Conservation (phyloP, 2,113 vertebrate genomes). For the Thinocorus orbignyianus region DNA sequence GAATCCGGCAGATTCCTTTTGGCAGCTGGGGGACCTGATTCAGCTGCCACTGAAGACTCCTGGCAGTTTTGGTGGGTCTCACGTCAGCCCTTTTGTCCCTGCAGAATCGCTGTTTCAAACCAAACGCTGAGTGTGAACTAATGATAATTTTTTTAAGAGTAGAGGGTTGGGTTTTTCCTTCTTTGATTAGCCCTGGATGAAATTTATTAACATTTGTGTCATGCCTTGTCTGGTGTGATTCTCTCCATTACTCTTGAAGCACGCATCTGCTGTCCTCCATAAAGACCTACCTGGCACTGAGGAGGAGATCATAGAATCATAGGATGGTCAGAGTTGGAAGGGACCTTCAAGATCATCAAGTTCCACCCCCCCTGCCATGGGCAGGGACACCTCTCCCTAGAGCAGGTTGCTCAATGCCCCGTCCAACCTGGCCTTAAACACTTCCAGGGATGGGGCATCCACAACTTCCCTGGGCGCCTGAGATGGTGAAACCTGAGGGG, state of each 20-base stretch:
- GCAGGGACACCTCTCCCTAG: too few relatives aligned
- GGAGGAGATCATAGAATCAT: too few relatives aligned
- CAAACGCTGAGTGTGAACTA: neutral
- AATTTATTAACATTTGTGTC: neutral
- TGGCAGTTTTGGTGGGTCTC: neutral
- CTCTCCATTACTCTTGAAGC: neutral
- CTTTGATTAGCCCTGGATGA: neutral
- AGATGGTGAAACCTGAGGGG: neutral
- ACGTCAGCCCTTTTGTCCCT: neutral
- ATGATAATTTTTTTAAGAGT: neutral
- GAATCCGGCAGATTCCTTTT: neutral
- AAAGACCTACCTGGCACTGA: neutral
- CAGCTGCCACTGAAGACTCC: neutral
- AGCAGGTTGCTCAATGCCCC: too few relatives aligned
- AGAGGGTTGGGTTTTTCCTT: neutral
- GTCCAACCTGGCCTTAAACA: too few relatives aligned
- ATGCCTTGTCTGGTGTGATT: neutral
- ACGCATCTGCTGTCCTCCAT: neutral
- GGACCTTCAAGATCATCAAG: too few relatives aligned
- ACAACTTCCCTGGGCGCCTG: too few relatives aligned
- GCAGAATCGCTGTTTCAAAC: neutral
- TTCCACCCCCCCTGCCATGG: too few relatives aligned
- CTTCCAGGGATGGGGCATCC: too few relatives aligned
- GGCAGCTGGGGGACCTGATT: neutral
- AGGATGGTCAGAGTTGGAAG: too few relatives aligned